phyloP scores from a whole-genome alignment of 2,113 vertebrate species.

The Podilymbus podiceps region DNA sequence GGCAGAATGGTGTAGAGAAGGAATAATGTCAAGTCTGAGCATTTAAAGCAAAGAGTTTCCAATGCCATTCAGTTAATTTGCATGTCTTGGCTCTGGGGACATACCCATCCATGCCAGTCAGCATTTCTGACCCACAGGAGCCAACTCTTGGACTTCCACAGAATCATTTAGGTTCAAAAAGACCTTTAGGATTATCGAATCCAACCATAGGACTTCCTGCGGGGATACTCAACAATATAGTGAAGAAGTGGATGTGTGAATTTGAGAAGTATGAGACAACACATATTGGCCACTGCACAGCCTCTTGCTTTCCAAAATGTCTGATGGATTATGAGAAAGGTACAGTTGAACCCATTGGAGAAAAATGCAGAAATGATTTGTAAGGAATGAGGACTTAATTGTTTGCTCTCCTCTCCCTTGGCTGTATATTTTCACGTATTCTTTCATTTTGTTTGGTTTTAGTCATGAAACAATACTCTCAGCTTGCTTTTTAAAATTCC shows the following conservation, averaged over 20 bases:
- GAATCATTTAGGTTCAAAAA: too few species aligned
- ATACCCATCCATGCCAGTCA: neutral
- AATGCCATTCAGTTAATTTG: neutral
- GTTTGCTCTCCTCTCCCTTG: neutral
- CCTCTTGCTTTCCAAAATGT: neutral
- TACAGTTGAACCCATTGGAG: neutral
- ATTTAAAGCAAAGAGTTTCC: neutral
- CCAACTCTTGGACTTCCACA: neutral
- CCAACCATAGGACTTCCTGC: neutral
- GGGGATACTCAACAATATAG: neutral
- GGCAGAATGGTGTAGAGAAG: neutral
- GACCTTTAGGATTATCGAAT: too few species aligned
- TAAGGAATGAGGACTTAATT: neutral
- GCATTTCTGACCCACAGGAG: neutral
- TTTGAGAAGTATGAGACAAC: neutral
- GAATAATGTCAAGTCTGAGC: neutral
- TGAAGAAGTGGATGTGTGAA: neutral
- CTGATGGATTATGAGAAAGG: neutral
- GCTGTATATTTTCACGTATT: neutral
- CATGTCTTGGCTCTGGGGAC: neutral
- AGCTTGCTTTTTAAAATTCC: neutral
- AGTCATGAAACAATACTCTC: neutral
- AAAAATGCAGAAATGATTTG: neutral
- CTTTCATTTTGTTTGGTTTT: neutral
- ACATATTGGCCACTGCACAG: neutral